Conservation (phyloP, 2,797 vertebrate genomes). For the Poecilia velifera region DNA sequence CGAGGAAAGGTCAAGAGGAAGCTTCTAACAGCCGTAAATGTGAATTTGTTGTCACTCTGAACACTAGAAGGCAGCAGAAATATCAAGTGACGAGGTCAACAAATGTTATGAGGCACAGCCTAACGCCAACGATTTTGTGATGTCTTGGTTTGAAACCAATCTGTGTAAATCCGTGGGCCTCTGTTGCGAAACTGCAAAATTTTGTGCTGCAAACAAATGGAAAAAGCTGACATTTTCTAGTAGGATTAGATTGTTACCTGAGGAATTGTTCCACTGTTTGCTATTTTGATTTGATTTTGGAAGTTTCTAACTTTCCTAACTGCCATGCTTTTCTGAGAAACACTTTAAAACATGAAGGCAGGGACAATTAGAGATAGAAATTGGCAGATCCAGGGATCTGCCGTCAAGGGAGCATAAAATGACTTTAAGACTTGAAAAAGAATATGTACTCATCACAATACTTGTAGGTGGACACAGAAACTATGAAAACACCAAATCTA, state of each 20-base stretch:
- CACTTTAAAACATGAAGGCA: too few species aligned
- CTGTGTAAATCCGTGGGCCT: neutral
- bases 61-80: conserved; percentile 57
- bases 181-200: neutral
- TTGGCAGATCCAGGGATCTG: too few species aligned
- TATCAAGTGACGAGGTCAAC: conserved; percentile 49
- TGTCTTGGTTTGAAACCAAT: neutral
- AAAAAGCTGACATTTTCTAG: neutral
- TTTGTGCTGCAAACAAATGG: neutral
- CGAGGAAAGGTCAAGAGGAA: conserved; percentile 52
- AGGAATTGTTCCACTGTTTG: neutral
- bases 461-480: too few species aligned
- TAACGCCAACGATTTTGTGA: neutral
- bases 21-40: conserved; percentile 44
- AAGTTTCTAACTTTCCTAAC: too few species aligned
- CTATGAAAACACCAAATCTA: too few species aligned
- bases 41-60: conserved; percentile 46
- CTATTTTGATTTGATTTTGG: too few species aligned
- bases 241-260: neutral
- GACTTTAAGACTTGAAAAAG: too few species aligned
- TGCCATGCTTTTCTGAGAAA: too few species aligned
- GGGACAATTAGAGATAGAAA: too few species aligned
- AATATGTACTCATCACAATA: too few species aligned
- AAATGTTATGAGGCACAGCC: neutral
- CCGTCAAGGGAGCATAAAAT: too few species aligned